A percentile compares a stretch with the other conserved stretches of the same genome.
phyloP scores from a whole-genome alignment of 2,888 invertebrate genomes.

The Allolobophora icterica region DNA sequence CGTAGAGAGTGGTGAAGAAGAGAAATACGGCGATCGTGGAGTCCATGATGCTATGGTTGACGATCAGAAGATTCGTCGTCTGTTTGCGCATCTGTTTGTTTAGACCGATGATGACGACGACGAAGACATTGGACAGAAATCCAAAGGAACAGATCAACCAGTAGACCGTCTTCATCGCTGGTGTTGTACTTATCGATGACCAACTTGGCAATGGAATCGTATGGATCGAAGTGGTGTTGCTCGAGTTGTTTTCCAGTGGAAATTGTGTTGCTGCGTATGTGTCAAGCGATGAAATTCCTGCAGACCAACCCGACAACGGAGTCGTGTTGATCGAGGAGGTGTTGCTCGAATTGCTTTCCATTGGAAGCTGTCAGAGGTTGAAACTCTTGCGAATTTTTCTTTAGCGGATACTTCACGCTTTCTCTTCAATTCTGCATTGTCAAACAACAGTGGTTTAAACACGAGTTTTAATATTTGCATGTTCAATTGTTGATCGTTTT shows the following conservation, averaged over 20 bases:
- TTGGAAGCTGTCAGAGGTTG: too few species aligned
- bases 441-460: background rate
- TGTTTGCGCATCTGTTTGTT: constrained; percentile 28
- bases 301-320: background rate
- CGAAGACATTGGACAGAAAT: constrained; percentile 28
- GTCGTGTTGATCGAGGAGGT: too few species aligned
- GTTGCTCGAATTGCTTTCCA: too few species aligned
- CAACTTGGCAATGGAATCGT: background rate
- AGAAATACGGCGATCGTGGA: constrained; percentile 41
- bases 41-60: constrained; percentile 46
- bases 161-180: constrained; percentile 4
- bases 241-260: background rate
- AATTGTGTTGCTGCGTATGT: background rate
- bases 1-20: constrained; percentile 39
- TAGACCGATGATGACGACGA: background rate
- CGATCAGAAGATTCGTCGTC: constrained; percentile 27
- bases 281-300: too few species aligned
- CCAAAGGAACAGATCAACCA: constrained; percentile 12
- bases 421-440: background rate
- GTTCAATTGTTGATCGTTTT: background rate
- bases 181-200: background rate
- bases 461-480: background rate
- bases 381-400: background rate
- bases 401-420: background rate
- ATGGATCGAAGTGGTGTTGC: background rate